Conservation (phyloP, 2,888 invertebrate species). For the Lycaena phlaeas region DNA sequence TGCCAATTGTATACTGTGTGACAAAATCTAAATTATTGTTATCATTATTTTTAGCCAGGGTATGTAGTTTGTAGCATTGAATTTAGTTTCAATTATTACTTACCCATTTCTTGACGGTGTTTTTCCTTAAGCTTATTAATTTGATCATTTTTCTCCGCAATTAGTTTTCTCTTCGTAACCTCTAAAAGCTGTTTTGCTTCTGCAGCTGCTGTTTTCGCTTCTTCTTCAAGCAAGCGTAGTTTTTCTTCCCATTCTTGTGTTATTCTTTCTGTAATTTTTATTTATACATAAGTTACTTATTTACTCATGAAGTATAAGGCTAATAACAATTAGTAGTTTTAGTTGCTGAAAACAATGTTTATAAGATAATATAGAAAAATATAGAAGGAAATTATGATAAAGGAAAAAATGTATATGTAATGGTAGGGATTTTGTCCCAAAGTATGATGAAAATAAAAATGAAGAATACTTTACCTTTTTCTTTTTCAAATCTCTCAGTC, state of each 20-base stretch:
- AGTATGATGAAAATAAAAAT: too few species aligned
- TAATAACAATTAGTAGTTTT: too few species aligned
- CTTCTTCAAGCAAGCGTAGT: slow-evolving; percentile 40
- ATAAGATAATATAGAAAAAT: too few species aligned
- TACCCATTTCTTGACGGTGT: slow-evolving; percentile 76
- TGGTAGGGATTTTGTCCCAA: too few species aligned
- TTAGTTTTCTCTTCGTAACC: slow-evolving; percentile 40
- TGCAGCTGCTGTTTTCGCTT: slow-evolving; percentile 44
- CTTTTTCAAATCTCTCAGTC: slow-evolving; percentile 75
- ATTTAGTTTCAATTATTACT: too few species aligned
- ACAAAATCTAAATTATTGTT: too few species aligned
- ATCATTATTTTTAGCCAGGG: too few species aligned
- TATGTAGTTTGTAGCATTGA: too few species aligned
- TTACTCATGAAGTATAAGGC: not conserved
- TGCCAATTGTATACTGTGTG: too few species aligned
- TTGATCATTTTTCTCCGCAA: slow-evolving; percentile 50
- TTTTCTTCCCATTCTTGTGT: slow-evolving; percentile 55
- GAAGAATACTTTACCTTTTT: slow-evolving; percentile 75
- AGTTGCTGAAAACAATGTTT: too few species aligned
- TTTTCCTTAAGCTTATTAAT: slow-evolving; percentile 67
- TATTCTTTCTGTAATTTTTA: slow-evolving; percentile 35
- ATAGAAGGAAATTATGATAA: too few species aligned
- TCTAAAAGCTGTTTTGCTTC: slow-evolving; percentile 55
- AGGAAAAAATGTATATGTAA: too few species aligned
- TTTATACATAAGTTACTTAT: not conserved